These are phyloP conservation scores for Cyrtorhinus lividipennis DNA, from an alignment of 1,140 invertebrate species.

Conservation along the genomic window DNA sequence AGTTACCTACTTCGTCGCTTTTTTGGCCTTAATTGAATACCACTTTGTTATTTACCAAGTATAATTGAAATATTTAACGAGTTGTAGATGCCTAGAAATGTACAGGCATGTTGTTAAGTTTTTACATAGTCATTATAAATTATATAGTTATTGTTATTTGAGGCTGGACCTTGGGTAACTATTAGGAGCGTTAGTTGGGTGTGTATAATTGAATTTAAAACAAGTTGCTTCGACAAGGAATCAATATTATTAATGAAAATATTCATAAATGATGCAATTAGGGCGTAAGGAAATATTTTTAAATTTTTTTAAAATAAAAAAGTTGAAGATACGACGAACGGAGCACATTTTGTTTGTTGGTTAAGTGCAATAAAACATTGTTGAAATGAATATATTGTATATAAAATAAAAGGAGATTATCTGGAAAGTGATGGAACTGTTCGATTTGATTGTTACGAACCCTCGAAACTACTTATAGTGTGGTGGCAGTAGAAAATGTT, in stretches of 20 bases:
- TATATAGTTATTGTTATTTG: conserved; percentile 15
- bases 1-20: conserved; percentile 5
- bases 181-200: conserved; percentile 17
- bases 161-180: conserved; percentile 21
- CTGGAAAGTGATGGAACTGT: conserved; percentile 1
- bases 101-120: conserved; percentile 16
- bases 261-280: conserved; percentile 12
- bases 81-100: conserved; percentile 8
- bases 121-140: conserved; percentile 10
- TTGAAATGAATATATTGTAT: conserved; percentile 21
- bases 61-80: conserved; percentile 2
- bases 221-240: conserved; percentile 8
- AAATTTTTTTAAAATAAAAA: conserved; percentile 21
- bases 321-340: not conserved
- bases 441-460: too few species aligned
- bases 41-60: not conserved
- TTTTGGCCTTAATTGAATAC: conserved; percentile 4
- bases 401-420: conserved; percentile 19
- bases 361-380: conserved; percentile 19
- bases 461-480: too few species aligned
- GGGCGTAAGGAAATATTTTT: conserved; percentile 22
- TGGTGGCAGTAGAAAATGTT: too few species aligned
- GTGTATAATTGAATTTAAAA: conserved; percentile 16
- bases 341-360: conserved; percentile 19
- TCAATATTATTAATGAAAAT: conserved; percentile 17